Evolutionary conservation across 92 coral and sea anemone species (phyloP).

Genomic region (Plumapathes pennacea): DNA sequence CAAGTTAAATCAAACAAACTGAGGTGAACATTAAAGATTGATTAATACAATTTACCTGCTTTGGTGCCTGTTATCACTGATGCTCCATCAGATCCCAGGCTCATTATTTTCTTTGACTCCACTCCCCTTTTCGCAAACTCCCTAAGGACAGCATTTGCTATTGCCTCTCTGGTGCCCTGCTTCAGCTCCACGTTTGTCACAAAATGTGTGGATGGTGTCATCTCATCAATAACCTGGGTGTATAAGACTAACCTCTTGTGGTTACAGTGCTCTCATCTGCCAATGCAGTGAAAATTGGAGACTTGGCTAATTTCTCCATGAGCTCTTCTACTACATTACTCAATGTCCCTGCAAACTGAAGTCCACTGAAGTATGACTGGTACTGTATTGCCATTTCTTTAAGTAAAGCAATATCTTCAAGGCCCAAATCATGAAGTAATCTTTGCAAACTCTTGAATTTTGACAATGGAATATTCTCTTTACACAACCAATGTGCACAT

Average conservation of each 20-base stretch:
- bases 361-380: conserved; percentile 1
- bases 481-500: conserved; percentile 7
- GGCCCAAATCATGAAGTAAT: conserved; percentile 14
- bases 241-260: conserved; percentile 25
- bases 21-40: too few relatives aligned
- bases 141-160: conserved; percentile 10
- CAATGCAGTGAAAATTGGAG: conserved; percentile 1
- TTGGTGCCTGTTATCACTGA: conserved; percentile 22
- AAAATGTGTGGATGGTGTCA: conserved; percentile 27
- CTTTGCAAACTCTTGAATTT: conserved; percentile 19
- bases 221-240: conserved; percentile 18
- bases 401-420: conserved; percentile 3
- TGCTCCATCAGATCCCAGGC: conserved; percentile 28
- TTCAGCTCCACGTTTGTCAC: conserved; percentile 21
- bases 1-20: too few relatives aligned
- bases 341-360: conserved; percentile 2
- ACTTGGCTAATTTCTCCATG: not conserved
- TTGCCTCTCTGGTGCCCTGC: conserved; percentile 27
- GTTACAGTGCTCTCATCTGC: too few relatives aligned
- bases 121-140: conserved; percentile 19
- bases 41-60: not conserved
- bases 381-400: conserved; percentile 13
- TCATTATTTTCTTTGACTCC: conserved; percentile 25
- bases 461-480: conserved; percentile 14
- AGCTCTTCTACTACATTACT: conserved; percentile 1